Evolutionary conservation across 1,140 invertebrate genomes (phyloP).

Genomic region (Ericerus pela): DNA sequence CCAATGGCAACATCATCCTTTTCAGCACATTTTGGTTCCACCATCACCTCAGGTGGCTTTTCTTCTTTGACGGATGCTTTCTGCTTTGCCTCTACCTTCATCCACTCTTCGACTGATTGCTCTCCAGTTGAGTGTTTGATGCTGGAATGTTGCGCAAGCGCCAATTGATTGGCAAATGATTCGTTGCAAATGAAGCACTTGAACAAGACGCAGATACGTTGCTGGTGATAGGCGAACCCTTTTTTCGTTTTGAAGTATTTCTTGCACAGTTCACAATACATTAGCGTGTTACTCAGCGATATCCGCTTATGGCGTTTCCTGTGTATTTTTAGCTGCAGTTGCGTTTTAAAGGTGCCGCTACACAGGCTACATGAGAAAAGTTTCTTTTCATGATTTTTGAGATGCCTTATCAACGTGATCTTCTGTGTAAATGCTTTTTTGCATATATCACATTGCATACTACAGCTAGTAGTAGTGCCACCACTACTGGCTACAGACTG

Average conservation of each 20-base stretch:
- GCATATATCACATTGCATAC: not conserved
- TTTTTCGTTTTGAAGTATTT: constrained; percentile 5
- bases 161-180: not conserved
- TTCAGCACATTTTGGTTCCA: too few relatives aligned
- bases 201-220: not conserved
- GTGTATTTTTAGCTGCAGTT: not conserved
- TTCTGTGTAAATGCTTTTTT: not conserved
- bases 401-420: not conserved
- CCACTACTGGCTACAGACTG: too few relatives aligned
- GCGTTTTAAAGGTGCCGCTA: not conserved
- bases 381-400: not conserved
- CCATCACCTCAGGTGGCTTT: not conserved
- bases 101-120: too few relatives aligned
- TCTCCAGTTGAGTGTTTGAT: too few relatives aligned
- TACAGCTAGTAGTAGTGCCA: not conserved
- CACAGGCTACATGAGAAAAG: not conserved
- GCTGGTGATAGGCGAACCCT: constrained; percentile 2
- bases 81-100: too few relatives aligned
- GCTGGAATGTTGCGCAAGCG: not conserved
- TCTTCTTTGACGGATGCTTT: not conserved
- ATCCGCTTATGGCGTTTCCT: not conserved
- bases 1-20: too few relatives aligned
- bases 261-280: not conserved
- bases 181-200: constrained; percentile 1
- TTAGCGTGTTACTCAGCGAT: not conserved